phyloP scores from a whole-genome alignment of 2,797 vertebrate species.

The Fratercula arctica region DNA sequence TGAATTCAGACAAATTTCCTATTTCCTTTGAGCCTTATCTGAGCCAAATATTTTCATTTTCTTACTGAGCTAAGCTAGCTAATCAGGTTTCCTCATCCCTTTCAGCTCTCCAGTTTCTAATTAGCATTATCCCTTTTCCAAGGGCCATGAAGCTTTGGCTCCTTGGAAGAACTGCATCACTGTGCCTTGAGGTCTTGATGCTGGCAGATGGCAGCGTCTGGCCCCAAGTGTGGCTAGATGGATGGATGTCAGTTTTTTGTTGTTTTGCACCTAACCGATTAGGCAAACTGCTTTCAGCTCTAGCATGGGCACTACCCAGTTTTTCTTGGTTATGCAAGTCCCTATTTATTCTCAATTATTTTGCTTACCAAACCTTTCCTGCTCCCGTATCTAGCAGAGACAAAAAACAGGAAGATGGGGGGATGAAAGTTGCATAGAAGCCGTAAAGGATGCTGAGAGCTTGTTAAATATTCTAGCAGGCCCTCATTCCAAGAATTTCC shows the following conservation, averaged over 20 bases:
- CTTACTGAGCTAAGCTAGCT: background rate
- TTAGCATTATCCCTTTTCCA: slow-evolving; percentile 18
- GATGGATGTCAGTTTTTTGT: background rate
- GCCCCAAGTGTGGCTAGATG: background rate
- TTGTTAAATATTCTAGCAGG: slow-evolving; percentile 26
- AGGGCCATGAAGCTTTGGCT: background rate
- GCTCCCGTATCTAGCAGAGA: background rate
- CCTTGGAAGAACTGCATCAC: background rate
- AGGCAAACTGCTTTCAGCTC: background rate
- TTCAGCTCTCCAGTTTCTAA: slow-evolving; percentile 16
- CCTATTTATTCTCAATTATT: background rate
- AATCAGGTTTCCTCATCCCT: background rate
- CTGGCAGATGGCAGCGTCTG: background rate
- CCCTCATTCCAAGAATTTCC: slow-evolving; percentile 19
- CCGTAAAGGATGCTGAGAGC: background rate
- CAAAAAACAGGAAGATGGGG: background rate
- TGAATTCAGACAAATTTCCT: background rate
- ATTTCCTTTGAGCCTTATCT: background rate
- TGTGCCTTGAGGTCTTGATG: background rate
- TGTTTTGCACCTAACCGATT: background rate
- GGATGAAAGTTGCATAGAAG: background rate
- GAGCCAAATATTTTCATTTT: slow-evolving; percentile 13
- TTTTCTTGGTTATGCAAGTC: background rate
- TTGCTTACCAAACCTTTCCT: background rate
- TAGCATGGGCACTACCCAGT: background rate